Percentiles rank a stretch among this genome's conserved stretches.
Evolutionary conservation across 2,113 vertebrate genomes (phyloP).

Genomic region (Ochotona curzoniae): DNA sequence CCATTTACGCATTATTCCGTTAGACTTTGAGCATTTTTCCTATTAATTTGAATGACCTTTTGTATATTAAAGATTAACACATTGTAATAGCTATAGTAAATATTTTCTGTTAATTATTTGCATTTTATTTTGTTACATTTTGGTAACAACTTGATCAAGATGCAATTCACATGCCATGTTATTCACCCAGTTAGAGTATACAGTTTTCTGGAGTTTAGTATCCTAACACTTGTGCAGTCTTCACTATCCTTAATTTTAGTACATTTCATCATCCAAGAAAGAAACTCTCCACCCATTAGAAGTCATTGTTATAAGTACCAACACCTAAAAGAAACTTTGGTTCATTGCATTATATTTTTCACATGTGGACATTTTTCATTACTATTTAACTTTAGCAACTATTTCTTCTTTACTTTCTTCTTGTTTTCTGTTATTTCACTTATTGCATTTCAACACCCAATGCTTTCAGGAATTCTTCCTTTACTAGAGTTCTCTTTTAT

Average conservation of each 20-base stretch:
- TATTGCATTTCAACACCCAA: background rate
- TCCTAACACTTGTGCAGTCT: background rate
- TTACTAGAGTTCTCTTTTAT: background rate
- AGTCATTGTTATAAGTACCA: background rate
- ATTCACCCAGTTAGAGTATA: slow-evolving; percentile 11
- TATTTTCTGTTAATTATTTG: slow-evolving; percentile 43
- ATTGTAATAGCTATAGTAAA: background rate
- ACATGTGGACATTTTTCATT: background rate
- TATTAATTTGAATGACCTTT: slow-evolving; percentile 32
- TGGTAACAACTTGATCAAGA: slow-evolving; percentile 4
- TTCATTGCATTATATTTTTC: background rate
- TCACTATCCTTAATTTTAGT: background rate
- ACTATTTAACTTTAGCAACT: slow-evolving; percentile 36
- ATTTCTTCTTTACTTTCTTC: background rate
- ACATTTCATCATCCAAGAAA: background rate
- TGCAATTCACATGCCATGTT: background rate
- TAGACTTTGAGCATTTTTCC: background rate
- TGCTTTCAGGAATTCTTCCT: slow-evolving; percentile 38
- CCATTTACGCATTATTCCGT: background rate
- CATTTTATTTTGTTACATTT: slow-evolving; percentile 43
- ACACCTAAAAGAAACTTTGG: background rate
- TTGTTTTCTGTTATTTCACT: background rate
- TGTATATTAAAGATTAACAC: background rate
- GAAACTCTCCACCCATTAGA: background rate
- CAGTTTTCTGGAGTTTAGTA: background rate